A percentile compares a stretch with the other conserved stretches of the same genome.
These are phyloP conservation scores for Drosophila setosimentum DNA, from an alignment of 2,888 invertebrate species.

Conservation along the genomic window DNA sequence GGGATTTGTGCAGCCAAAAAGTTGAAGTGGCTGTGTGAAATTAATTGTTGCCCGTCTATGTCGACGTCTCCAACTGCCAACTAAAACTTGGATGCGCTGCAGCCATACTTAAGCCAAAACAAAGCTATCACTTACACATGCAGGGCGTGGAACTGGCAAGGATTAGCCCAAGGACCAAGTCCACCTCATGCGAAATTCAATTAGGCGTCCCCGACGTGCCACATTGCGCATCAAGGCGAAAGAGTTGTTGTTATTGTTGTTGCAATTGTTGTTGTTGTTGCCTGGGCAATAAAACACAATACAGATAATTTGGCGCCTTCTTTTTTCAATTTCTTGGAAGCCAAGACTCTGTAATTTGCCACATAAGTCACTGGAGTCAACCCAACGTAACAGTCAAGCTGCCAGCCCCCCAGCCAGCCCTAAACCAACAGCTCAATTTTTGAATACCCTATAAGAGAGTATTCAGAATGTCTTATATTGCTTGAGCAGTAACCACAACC, in stretches of 20 bases:
- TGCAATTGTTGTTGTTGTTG: slow-evolving; percentile 37
- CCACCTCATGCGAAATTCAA: slow-evolving; percentile 70
- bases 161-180: slow-evolving; percentile 66
- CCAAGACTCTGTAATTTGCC: slow-evolving; percentile 75
- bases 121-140: slow-evolving; percentile 78
- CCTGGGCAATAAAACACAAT: slow-evolving; percentile 73
- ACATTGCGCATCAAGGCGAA: slow-evolving; percentile 52
- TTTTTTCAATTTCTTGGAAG: slow-evolving; percentile 75
- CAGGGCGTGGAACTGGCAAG: slow-evolving; percentile 48
- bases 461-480: neutral
- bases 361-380: slow-evolving; percentile 81
- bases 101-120: slow-evolving; percentile 67
- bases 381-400: slow-evolving; percentile 36
- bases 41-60: slow-evolving; percentile 75
- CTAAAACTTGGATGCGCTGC: slow-evolving; percentile 12
- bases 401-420: slow-evolving; percentile 19
- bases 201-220: slow-evolving; percentile 78
- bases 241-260: slow-evolving; percentile 38
- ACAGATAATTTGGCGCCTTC: slow-evolving; percentile 76
- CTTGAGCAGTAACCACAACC: neutral
- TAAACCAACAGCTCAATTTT: slow-evolving; percentile 74
- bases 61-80: slow-evolving; percentile 20
- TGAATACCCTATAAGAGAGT: slow-evolving; percentile 6
- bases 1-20: slow-evolving; percentile 79
- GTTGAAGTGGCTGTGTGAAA: slow-evolving; percentile 79